phyloP scores from a whole-genome alignment of 2,888 invertebrate genomes.

The Lysandra coridon region DNA sequence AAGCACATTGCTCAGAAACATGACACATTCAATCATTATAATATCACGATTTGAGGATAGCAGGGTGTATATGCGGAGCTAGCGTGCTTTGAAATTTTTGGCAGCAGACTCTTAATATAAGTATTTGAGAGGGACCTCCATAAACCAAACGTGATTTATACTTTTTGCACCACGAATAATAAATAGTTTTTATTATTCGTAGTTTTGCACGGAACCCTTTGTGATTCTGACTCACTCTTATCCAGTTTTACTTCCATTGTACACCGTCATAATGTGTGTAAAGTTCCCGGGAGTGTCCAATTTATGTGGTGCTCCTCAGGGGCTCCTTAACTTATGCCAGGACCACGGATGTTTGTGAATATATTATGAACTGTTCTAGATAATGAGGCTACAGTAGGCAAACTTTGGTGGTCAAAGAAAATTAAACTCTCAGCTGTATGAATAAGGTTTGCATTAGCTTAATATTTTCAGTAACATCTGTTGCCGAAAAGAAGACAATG shows the following conservation, averaged over 20 bases:
- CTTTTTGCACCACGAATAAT: too few species aligned
- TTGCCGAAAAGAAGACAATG: neutral
- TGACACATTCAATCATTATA: too few species aligned
- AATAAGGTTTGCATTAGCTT: neutral
- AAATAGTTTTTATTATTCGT: too few species aligned
- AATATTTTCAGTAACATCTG: neutral
- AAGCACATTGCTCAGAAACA: too few species aligned
- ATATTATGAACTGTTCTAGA: slow-evolving; percentile 18
- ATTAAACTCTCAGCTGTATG: neutral
- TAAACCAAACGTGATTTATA: too few species aligned
- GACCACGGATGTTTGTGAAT: slow-evolving; percentile 5
- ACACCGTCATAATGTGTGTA: neutral
- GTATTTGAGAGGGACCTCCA: too few species aligned
- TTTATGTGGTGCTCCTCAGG: slow-evolving; percentile 14
- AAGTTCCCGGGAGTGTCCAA: slow-evolving; percentile 9
- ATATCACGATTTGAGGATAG: too few species aligned
- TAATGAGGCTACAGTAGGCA: slow-evolving; percentile 14
- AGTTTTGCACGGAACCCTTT: too few species aligned
- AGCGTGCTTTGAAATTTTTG: too few species aligned
- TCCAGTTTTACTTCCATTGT: neutral
- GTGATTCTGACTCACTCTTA: too few species aligned
- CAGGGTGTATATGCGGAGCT: too few species aligned
- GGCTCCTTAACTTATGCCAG: slow-evolving; percentile 23
- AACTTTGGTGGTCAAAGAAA: neutral
- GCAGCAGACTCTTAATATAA: too few species aligned